phyloP scores from a whole-genome alignment of 2,888 invertebrate species.

The Tanypteryx hageni region DNA sequence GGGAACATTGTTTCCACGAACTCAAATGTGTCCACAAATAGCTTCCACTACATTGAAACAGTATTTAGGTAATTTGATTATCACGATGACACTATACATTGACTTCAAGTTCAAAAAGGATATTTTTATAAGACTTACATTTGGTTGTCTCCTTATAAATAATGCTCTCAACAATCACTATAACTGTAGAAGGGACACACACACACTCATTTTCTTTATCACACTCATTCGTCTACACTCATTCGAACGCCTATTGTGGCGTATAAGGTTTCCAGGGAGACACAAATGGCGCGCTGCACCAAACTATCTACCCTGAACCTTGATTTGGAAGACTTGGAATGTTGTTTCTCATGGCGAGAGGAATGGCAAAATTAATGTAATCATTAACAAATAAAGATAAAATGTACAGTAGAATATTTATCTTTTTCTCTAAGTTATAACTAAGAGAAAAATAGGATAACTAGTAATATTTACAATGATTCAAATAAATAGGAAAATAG shows the following conservation, averaged over 20 bases:
- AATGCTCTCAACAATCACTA: conserved; percentile 31
- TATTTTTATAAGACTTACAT: conserved; percentile 34
- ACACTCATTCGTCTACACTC: conserved; percentile 8
- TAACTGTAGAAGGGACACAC: not conserved
- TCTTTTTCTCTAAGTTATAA: conserved; percentile 35
- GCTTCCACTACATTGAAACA: not conserved
- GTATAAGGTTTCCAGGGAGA: not conserved
- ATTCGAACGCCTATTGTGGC: not conserved
- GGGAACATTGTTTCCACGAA: conserved; percentile 1
- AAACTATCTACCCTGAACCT: not conserved
- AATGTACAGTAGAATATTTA: conserved; percentile 4
- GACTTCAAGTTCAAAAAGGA: conserved; percentile 16
- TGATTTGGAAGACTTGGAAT: conserved; percentile 52
- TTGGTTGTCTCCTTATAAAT: not conserved
- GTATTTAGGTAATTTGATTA: conserved; percentile 23
- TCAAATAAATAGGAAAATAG: conserved; percentile 62
- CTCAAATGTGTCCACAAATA: conserved; percentile 21
- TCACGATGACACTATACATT: conserved; percentile 47
- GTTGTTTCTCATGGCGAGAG: conserved; percentile 55
- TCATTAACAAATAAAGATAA: conserved; percentile 18
- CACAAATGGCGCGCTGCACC: not conserved
- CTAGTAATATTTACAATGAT: conserved; percentile 49
- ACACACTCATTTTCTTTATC: not conserved
- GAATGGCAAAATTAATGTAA: conserved; percentile 41
- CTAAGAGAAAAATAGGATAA: conserved; percentile 55